These are phyloP conservation scores for Nestor notabilis DNA, from an alignment of 2,113 vertebrate genomes.

Conservation along the genomic window DNA sequence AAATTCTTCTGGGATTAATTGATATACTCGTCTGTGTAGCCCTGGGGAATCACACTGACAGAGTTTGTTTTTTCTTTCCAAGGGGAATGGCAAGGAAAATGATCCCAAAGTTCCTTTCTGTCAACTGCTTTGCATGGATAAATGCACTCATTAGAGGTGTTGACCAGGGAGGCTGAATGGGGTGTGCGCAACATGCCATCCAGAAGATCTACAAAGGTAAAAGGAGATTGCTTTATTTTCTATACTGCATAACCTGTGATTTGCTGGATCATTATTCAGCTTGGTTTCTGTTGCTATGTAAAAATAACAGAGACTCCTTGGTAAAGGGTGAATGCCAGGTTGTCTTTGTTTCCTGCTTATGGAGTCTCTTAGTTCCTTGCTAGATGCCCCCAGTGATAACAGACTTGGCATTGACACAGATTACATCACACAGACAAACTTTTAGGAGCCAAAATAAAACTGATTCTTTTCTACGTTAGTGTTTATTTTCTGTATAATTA, in stretches of 20 bases:
- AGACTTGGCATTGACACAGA: background rate
- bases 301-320: background rate
- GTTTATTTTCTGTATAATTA: slow-evolving; percentile 13
- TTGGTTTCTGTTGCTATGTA: background rate
- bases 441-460: background rate
- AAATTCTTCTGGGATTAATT: background rate
- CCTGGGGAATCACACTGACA: background rate
- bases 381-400: background rate
- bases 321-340: background rate
- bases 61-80: background rate
- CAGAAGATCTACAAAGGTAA: background rate
- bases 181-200: background rate
- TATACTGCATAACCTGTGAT: background rate
- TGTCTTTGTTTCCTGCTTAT: background rate
- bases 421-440: background rate
- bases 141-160: background rate
- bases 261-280: background rate
- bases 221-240: background rate
- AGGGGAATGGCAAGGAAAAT: background rate
- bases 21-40: background rate
- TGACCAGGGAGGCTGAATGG: background rate
- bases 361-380: background rate
- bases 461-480: background rate
- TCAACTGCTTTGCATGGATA: background rate
- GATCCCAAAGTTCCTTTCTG: background rate